Conservation (phyloP, 1,140 invertebrate species). For the Drosophila dunni region DNA sequence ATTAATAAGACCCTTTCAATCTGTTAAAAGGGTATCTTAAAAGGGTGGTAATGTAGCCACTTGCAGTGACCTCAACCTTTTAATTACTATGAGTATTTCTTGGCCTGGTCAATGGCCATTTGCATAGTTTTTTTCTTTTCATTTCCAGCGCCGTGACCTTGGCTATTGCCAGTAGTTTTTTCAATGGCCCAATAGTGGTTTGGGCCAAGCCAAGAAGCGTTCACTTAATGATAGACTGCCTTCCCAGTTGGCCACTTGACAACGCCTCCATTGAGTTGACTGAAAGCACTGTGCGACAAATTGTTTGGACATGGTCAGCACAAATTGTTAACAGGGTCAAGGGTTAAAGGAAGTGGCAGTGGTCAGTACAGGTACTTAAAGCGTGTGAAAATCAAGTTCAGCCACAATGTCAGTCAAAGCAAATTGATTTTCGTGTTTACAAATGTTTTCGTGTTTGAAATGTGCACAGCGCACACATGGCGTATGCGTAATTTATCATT, state of each 20-base stretch:
- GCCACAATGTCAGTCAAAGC: conserved; percentile 35
- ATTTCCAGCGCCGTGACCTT: conserved; percentile 55
- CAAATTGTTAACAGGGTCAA: conserved; percentile 32
- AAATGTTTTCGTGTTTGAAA: background rate
- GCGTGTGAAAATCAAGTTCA: conserved; percentile 46
- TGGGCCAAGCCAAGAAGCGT: conserved; percentile 7
- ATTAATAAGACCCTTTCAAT: background rate
- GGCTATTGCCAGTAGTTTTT: conserved; percentile 20
- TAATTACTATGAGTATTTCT: conserved; percentile 49
- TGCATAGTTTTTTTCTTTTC: conserved; percentile 45
- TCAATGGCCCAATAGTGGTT: conserved; percentile 8
- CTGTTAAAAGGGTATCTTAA: background rate
- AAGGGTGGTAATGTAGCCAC: background rate
- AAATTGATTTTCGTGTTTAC: conserved; percentile 41
- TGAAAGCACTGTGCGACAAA: conserved; percentile 20
- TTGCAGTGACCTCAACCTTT: background rate
- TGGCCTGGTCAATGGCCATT: conserved; percentile 51
- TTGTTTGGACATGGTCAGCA: conserved; percentile 35
- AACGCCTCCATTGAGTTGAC: conserved; percentile 12
- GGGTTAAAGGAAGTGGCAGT: conserved; percentile 31
- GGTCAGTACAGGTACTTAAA: conserved; percentile 1
- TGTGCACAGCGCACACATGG: conserved; percentile 3
- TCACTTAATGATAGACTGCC: conserved; percentile 56
- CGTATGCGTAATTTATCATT: conserved; percentile 44
- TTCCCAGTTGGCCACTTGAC: conserved; percentile 29